phyloP scores from a whole-genome alignment of 35 echinoderm and acorn worm species.

The Ophiothrix spiculata region DNA sequence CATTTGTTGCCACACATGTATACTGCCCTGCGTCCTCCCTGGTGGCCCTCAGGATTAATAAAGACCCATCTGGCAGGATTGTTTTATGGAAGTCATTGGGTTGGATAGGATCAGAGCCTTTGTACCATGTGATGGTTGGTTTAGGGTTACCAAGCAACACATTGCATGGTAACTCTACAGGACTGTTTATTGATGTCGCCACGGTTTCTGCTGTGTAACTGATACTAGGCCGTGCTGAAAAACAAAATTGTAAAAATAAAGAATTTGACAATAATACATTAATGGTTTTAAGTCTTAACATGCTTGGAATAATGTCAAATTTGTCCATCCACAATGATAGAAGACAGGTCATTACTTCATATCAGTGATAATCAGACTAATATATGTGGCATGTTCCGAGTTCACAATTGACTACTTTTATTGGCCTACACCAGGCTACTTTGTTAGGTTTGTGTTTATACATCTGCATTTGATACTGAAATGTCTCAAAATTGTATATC shows the following conservation, averaged over 20 bases:
- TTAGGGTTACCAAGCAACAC: slow-evolving; percentile 71
- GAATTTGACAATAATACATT: no score
- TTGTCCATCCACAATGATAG: no score
- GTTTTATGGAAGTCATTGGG: slow-evolving; percentile 14
- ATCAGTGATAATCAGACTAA: no score
- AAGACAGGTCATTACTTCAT: no score
- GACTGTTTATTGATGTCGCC: not conserved
- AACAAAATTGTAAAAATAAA: not conserved
- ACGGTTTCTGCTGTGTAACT: slow-evolving; percentile 25
- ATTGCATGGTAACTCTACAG: slow-evolving; percentile 49
- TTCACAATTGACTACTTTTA: no score
- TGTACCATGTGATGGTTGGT: slow-evolving; percentile 66
- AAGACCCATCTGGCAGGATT: slow-evolving; percentile 18
- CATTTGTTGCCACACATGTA: slow-evolving; percentile 72
- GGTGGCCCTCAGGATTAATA: slow-evolving; percentile 27
- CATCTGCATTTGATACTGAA: no score
- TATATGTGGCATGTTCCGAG: no score
- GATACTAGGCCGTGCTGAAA: slow-evolving; percentile 61
- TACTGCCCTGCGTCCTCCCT: slow-evolving; percentile 56
- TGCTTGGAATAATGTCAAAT: no score
- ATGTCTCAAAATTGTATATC: not conserved
- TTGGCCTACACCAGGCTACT: no score
- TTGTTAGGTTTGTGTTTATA: not conserved
- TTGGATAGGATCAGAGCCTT: slow-evolving; percentile 30
- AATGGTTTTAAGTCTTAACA: no score